Conservation (phyloP, 30 jellyfish, hydroid and myxozoan genomes). For the Hydra vulgaris region DNA sequence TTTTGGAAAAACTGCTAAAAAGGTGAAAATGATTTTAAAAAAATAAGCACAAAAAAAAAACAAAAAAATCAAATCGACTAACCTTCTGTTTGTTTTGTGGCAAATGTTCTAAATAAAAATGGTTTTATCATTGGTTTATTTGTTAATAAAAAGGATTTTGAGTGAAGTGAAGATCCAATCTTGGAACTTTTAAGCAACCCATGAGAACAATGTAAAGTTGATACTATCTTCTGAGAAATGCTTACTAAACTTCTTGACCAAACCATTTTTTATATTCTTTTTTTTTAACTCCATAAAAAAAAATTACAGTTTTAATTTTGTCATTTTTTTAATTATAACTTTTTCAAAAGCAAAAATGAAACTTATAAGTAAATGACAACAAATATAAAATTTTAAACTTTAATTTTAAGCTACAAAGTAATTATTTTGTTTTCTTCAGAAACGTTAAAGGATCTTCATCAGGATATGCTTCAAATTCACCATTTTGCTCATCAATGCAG, state of each 20-base stretch:
- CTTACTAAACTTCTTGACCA: not conserved
- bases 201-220: not conserved
- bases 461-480: constrained; percentile 9
- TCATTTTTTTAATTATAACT: too few relatives aligned
- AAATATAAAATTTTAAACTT: too few relatives aligned
- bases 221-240: not conserved
- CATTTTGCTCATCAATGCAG: constrained; percentile 4
- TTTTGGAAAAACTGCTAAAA: too few relatives aligned
- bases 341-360: too few relatives aligned
- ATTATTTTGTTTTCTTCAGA: constrained; percentile 18
- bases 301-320: too few relatives aligned
- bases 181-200: not conserved
- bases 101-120: not conserved
- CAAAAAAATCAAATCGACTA: too few relatives aligned
- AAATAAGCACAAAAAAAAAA: too few relatives aligned
- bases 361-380: too few relatives aligned
- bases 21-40: too few relatives aligned
- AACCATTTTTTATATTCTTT: not conserved
- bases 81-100: not conserved
- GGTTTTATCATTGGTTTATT: not conserved
- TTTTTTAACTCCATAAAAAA: not conserved
- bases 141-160: not conserved
- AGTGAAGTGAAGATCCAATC: not conserved
- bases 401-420: not conserved
- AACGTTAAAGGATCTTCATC: constrained; percentile 45